These are phyloP conservation scores for Canis aureus DNA, from an alignment of 2,113 vertebrate genomes.

Conservation along the genomic window DNA sequence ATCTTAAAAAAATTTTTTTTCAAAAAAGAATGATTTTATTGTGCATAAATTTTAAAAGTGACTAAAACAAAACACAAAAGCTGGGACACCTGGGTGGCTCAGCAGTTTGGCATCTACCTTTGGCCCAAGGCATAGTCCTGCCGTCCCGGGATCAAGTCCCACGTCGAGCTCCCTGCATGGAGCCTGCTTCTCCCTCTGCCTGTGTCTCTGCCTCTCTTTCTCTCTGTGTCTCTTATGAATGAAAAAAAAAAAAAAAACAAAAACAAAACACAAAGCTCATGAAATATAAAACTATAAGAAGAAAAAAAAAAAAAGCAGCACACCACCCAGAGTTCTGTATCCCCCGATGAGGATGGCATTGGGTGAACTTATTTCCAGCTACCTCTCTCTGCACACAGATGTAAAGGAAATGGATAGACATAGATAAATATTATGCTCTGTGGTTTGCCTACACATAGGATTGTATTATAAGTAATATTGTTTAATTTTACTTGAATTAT, in stretches of 20 bases:
- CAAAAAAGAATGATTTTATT: neutral
- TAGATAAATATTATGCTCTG: neutral
- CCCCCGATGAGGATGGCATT: neutral
- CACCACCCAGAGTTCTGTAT: neutral
- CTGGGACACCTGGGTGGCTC: neutral
- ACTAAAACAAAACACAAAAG: neutral
- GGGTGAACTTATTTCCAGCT: neutral
- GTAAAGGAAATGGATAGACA: neutral
- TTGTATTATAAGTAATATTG: neutral
- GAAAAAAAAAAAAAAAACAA: neutral
- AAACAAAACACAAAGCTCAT: neutral
- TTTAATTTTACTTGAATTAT: slow-evolving; percentile 33
- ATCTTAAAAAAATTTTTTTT: too few species aligned
- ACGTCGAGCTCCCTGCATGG: too few species aligned
- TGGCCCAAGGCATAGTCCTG: too few species aligned
- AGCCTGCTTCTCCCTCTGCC: too few species aligned
- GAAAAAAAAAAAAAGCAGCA: neutral
- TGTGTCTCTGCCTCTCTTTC: too few species aligned
- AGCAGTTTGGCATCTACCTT: too few species aligned
- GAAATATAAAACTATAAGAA: neutral
- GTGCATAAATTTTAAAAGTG: neutral
- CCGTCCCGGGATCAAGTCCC: too few species aligned
- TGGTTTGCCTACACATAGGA: neutral
- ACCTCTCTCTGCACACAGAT: neutral
- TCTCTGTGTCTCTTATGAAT: too few species aligned